Conservation (phyloP, 2,888 invertebrate species). For the Plebejus argus region DNA sequence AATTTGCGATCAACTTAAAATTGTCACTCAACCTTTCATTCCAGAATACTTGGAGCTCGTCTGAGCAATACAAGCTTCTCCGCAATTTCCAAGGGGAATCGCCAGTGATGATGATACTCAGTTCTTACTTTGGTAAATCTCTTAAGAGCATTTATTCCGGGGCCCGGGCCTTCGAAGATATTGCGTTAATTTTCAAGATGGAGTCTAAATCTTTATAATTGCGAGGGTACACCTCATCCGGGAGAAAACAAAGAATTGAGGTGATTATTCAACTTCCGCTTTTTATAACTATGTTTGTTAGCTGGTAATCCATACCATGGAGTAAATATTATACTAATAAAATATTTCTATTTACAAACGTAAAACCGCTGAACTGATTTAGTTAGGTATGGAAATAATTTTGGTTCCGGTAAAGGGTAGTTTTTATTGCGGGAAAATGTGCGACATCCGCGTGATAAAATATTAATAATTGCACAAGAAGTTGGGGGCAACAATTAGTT, state of each 20-base stretch:
- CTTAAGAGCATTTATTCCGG: constrained; percentile 2
- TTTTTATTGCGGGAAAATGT: too few species aligned
- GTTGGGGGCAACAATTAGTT: too few species aligned
- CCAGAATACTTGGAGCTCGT: background rate
- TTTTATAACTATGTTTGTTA: background rate
- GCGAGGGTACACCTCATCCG: background rate
- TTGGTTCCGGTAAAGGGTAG: too few species aligned
- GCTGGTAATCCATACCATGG: background rate
- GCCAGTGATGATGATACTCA: background rate
- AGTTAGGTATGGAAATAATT: too few species aligned
- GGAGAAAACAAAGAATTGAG: background rate
- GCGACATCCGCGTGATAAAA: too few species aligned
- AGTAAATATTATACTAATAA: background rate
- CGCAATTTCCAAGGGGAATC: background rate
- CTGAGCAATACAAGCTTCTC: too few species aligned
- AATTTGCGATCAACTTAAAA: too few species aligned
- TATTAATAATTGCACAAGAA: too few species aligned
- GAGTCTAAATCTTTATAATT: constrained; percentile 10
- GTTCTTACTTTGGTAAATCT: constrained; percentile 6
- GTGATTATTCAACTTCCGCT: background rate
- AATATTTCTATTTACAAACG: too few species aligned
- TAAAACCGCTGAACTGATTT: too few species aligned
- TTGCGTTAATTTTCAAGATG: constrained; percentile 29
- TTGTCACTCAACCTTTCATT: too few species aligned
- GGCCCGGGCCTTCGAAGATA: background rate